Base-by-base conservation (phyloP, 2,888 invertebrate genomes). In the Mimumesa dahlbomi region DNA sequence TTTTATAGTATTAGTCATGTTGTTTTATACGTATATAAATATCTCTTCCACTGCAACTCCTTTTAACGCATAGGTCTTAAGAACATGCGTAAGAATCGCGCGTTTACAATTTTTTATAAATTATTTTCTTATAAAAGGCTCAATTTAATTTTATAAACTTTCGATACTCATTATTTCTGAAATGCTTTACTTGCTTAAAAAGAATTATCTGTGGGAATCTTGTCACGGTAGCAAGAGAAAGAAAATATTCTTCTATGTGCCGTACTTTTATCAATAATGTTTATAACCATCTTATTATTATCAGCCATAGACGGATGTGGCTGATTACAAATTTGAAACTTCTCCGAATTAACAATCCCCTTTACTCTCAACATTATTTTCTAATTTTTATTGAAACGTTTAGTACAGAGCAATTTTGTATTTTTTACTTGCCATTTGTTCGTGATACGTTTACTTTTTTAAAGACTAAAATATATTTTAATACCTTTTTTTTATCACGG, bases 221-320 rank as follows among this genome's bases (percentile, higher is more conserved):
- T 61, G 68, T 62, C 61, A 42, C 56, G 25, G 25, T 64, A 62
- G 62, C 65, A 75, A 63, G 57, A 74, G 57, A 82, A 68, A 76
- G 66, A 76, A 63, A 70, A 85, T 87, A 87, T 87, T 88, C 85
- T 87, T 87, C 84, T 84, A 87, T 84, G 85, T 85, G 85, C 85
- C 85, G 86, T 87, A 84, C 82, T 83, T 85, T 83, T 84, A 81
- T 74, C 70, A 65, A 70, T 81, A 79, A 80, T 72, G 66, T 85
- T 82, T 81, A 74, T 63, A 77, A 67, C 74, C 57, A 49, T 73
- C 71, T 71, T 73, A 76, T 70, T 73, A 61, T 76, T 81, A 74
- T 77, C 69, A 74, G 65, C 73, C 57, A 64, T 79, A 63, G 45
- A 59, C 67, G 73, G 70, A 22, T 61, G 75, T 61, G 75, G 71